A percentile compares a stretch with the other conserved stretches of the same genome.
phyloP scores from a whole-genome alignment of 1,140 invertebrate species.

The Drosophila pectinifera region DNA sequence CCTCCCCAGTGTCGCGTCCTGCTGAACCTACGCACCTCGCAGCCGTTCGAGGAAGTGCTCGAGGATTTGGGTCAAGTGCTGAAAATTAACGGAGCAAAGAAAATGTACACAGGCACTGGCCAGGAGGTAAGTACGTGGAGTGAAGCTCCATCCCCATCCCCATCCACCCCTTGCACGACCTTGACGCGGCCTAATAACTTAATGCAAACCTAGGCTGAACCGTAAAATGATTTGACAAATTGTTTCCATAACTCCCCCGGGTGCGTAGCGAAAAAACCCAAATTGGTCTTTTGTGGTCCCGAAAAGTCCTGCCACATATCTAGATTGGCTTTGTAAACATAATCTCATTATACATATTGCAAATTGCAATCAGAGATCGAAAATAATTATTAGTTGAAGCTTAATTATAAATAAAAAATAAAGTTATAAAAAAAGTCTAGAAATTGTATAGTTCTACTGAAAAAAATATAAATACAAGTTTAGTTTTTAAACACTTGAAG shows the following conservation, averaged over 20 bases:
- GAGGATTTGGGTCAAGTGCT: slow-evolving; percentile 96
- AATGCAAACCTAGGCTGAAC: slow-evolving; percentile 38
- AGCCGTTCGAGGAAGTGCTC: slow-evolving; percentile 97
- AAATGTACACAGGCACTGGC: slow-evolving; percentile 95
- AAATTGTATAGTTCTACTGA: not conserved
- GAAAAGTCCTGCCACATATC: no score
- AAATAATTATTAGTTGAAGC: not conserved
- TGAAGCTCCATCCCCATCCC: not conserved
- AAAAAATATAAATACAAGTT: not conserved
- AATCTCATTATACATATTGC: not conserved
- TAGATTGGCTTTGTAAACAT: not conserved
- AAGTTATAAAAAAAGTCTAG: not conserved
- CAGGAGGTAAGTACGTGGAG: slow-evolving; percentile 90
- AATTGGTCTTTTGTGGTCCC: slow-evolving; percentile 85
- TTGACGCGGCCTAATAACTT: slow-evolving; percentile 51
- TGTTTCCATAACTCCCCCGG: not conserved
- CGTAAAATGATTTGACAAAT: slow-evolving; percentile 54
- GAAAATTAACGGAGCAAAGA: slow-evolving; percentile 94
- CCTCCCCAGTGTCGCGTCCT: slow-evolving; percentile 92
- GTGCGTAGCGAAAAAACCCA: slow-evolving; percentile 3
- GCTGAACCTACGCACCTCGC: slow-evolving; percentile 95
- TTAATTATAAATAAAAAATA: no score
- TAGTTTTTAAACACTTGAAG: no score
- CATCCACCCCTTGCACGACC: slow-evolving; percentile 6
- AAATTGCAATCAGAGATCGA: not conserved